These are phyloP conservation scores for Helarctos malayanus DNA, from an alignment of 2,797 vertebrate species.

Conservation along the genomic window DNA sequence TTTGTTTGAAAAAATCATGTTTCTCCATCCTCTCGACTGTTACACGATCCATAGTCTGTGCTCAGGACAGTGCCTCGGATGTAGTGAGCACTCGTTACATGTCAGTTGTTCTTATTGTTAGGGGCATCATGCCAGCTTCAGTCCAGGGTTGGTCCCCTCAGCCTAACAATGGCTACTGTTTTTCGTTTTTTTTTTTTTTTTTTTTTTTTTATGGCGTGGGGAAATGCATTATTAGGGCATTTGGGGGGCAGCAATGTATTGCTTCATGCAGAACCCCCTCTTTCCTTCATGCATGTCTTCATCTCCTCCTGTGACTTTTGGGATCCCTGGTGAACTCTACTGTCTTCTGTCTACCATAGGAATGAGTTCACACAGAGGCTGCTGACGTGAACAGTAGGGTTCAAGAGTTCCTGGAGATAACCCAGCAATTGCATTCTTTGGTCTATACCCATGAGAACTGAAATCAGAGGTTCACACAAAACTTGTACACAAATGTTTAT, in stretches of 20 bases:
- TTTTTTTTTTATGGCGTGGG: background rate
- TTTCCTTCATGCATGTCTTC: background rate
- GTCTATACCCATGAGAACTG: background rate
- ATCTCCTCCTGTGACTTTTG: conserved; percentile 45
- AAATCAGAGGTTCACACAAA: background rate
- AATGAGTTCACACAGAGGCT: background rate
- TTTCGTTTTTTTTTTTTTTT: background rate
- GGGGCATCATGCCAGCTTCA: background rate
- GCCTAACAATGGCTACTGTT: background rate
- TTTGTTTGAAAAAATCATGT: conserved; percentile 45
- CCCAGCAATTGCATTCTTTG: background rate
- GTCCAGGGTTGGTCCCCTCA: background rate
- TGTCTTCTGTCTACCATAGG: conserved; percentile 12
- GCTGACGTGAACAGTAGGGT: background rate
- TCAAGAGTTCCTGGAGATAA: background rate
- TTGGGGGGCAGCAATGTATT: background rate
- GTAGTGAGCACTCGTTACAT: background rate
- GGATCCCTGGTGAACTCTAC: background rate
- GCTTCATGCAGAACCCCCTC: background rate
- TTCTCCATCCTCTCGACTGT: background rate
- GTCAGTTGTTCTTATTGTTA: background rate
- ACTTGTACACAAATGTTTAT: background rate
- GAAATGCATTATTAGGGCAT: background rate
- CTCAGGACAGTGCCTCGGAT: background rate
- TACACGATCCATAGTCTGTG: background rate